Conservation (phyloP, 2,888 invertebrate species). For the Epsilonema sp. region DNA sequence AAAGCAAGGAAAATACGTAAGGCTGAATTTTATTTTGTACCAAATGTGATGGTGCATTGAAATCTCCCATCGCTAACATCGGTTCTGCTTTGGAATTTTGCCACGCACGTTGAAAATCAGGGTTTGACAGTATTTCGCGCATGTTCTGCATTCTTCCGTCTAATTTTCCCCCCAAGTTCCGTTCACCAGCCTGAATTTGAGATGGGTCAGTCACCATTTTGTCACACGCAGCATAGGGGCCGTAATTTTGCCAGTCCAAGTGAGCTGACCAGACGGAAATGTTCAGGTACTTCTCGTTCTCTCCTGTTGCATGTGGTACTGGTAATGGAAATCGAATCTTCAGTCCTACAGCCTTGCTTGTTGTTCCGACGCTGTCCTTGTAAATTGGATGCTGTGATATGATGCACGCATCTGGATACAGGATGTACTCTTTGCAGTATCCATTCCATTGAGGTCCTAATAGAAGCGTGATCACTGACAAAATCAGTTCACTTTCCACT, state of each 20-base stretch:
- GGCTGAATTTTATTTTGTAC: too few relatives aligned
- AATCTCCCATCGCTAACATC: constrained; percentile 7
- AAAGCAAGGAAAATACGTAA: too few relatives aligned
- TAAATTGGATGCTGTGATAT: too few relatives aligned
- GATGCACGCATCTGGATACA: too few relatives aligned
- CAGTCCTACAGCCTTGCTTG: too few relatives aligned
- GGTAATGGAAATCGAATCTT: too few relatives aligned
- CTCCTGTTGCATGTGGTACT: too few relatives aligned
- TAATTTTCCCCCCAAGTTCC: not conserved
- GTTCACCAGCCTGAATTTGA: constrained; percentile 5
- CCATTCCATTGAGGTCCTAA: too few relatives aligned
- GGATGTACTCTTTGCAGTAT: too few relatives aligned
- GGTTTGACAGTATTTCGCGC: not conserved
- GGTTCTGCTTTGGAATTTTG: not conserved
- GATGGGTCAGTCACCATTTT: constrained; percentile 1
- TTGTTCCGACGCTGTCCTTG: too few relatives aligned
- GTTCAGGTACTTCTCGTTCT: not conserved
- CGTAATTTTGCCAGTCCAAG: constrained; percentile 5
- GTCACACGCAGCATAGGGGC: constrained; percentile 9
- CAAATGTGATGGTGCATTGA: not conserved
- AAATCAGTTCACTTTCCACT: too few relatives aligned
- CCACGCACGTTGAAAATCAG: not conserved
- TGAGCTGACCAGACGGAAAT: constrained; percentile 8
- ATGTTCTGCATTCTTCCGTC: not conserved
- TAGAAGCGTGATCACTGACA: too few relatives aligned